Conservation (phyloP, 2,797 vertebrate genomes). For the Cirrhinus mrigala region DNA sequence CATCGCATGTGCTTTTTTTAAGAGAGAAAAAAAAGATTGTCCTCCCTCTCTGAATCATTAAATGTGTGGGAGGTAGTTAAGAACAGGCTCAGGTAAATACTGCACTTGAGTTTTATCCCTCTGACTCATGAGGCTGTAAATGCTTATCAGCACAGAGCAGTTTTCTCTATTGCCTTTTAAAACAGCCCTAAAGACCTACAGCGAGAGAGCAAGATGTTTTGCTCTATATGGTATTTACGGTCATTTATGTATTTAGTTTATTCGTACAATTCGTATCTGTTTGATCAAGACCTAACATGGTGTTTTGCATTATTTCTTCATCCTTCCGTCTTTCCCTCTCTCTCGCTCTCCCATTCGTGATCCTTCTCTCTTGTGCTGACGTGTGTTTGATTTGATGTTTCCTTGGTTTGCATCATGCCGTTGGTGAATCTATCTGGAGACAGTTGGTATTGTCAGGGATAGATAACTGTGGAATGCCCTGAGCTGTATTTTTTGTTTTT, state of each 20-base stretch:
- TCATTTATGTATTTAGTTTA: slow-evolving; percentile 48
- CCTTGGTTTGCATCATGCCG: slow-evolving; percentile 80
- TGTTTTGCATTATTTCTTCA: slow-evolving; percentile 70
- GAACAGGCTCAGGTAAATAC: slow-evolving; percentile 76
- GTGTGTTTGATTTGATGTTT: slow-evolving; percentile 76
- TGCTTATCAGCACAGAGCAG: slow-evolving; percentile 63
- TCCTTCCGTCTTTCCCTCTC: slow-evolving; percentile 61
- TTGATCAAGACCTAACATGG: slow-evolving; percentile 71
- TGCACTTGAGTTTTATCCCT: slow-evolving; percentile 68
- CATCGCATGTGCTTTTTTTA: slow-evolving; percentile 70
- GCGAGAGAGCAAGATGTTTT: background rate
- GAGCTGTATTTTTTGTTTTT: slow-evolving; percentile 48
- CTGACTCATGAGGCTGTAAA: slow-evolving; percentile 76
- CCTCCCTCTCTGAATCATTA: slow-evolving; percentile 74
- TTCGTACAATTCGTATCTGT: slow-evolving; percentile 64
- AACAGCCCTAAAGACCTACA: slow-evolving; percentile 38
- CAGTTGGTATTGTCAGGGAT: slow-evolving; percentile 68
- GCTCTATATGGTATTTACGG: background rate
- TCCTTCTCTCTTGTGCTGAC: slow-evolving; percentile 69
- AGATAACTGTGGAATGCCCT: slow-evolving; percentile 66
- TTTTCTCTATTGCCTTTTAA: slow-evolving; percentile 48
- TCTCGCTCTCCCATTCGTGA: slow-evolving; percentile 56
- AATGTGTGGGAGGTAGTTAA: slow-evolving; percentile 73
- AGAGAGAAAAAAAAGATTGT: slow-evolving; percentile 55
- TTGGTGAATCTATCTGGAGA: slow-evolving; percentile 59